Evolutionary conservation across 2,888 invertebrate genomes (phyloP), one percentile per base, ranked within the genome.

Genomic region (Euzetes globulus): DNA sequence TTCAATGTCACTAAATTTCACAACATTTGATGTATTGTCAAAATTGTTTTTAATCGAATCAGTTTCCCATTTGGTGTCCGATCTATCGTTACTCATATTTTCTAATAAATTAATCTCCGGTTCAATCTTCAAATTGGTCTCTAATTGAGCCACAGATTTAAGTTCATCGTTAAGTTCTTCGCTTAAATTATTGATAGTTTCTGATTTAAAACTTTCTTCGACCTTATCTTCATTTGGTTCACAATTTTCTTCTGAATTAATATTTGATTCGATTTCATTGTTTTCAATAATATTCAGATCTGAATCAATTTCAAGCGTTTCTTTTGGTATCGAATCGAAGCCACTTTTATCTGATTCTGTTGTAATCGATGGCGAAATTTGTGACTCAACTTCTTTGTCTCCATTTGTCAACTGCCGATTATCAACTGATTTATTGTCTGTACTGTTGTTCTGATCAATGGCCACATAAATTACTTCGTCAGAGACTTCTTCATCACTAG

Each of bases 41-140:
- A 50, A 45, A 71, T 50, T 47, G 29, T 71, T 71, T 71, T 71
- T 22, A 15, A 27, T 47, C 25, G 71, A 45, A 63, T 60, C 45
- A 6, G 60, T 19, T 41, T 65, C 47, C 22, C 25, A 73, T 29
- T 47, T 19, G n/a, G n/a, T n/a, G n/a, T n/a, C n/a, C n/a, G n/a
- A n/a, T n/a, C n/a, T n/a, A 17, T 47, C 37, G 19, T 52, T 68
- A 37, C 22, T 52, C 5, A 29, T 33, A 2, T 7, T 70, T 13
- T 5, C 11, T 19, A 17, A n/a, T 68, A 25, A 19, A 55, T 4
- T 15, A 55, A 55, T 55, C 1, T 55, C 9, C 47, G 37, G 9
- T 71, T 71, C 71, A 25, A 6, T 47, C 19, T 13, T 45, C 19
- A 3, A n/a, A 47, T 7, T 27, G 17, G 17, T 9, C 27, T 70